phyloP scores from a whole-genome alignment of 2,888 invertebrate genomes.

The Fabriciana adippe region DNA sequence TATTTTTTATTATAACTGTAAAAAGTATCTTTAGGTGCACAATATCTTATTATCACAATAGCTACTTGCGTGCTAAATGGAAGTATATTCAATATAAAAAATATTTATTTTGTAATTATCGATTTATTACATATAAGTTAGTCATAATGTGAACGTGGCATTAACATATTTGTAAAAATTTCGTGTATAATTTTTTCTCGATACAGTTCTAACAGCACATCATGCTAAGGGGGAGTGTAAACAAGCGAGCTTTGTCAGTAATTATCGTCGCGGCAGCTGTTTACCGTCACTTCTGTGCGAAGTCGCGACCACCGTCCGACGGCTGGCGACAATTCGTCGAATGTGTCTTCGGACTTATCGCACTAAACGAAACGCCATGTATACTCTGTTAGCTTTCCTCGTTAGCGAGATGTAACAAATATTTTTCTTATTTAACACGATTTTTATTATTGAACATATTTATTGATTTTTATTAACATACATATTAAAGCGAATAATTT shows the following conservation, averaged over 20 bases:
- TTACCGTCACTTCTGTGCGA: constrained; percentile 76
- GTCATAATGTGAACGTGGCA: constrained; percentile 27
- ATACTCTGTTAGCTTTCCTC: constrained; percentile 52
- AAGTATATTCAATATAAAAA: constrained; percentile 19
- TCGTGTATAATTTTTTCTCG: constrained; percentile 44
- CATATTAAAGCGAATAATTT: neutral
- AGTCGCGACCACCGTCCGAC: constrained; percentile 78
- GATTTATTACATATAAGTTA: constrained; percentile 11
- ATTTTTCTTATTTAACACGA: constrained; percentile 54
- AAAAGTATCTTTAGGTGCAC: too few relatives aligned
- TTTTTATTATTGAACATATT: constrained; percentile 26
- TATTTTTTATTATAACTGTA: too few relatives aligned
- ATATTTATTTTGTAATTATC: constrained; percentile 10
- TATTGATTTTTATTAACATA: constrained; percentile 25
- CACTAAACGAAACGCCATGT: constrained; percentile 50
- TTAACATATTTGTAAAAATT: constrained; percentile 41
- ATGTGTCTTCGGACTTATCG: constrained; percentile 55
- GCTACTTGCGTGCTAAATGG: constrained; percentile 15
- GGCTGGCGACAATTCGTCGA: constrained; percentile 72
- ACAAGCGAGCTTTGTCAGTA: constrained; percentile 74
- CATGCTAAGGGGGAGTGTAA: constrained; percentile 65
- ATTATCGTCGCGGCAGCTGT: constrained; percentile 77
- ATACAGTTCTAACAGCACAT: constrained; percentile 44
- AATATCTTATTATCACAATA: too few relatives aligned
- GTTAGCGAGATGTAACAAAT: constrained; percentile 56